phyloP scores from a whole-genome alignment of 2,113 vertebrate genomes.

The Natator depressus region DNA sequence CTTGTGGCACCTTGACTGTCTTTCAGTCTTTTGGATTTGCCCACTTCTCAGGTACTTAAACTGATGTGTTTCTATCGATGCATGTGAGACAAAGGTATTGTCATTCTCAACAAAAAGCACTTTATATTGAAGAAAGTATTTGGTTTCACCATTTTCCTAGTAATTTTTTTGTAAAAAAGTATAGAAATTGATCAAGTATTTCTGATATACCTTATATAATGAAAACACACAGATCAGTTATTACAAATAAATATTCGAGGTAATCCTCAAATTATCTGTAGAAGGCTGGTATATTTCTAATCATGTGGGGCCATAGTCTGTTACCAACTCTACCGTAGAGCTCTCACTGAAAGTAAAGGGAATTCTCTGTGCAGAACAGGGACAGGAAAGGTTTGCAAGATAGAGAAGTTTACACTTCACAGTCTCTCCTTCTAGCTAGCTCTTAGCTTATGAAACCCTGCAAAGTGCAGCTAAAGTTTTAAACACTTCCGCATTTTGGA shows the following conservation, averaged over 20 bases:
- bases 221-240: neutral
- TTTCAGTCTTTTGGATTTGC: neutral
- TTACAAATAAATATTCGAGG: neutral
- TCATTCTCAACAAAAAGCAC: neutral
- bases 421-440: neutral
- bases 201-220: neutral
- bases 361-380: neutral
- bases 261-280: neutral
- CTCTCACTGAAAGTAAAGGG: neutral
- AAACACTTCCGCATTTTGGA: neutral
- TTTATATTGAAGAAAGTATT: neutral
- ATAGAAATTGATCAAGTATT: neutral
- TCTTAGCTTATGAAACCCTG: constrained; percentile 3
- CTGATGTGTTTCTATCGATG: neutral
- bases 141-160: neutral
- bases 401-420: neutral
- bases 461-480: constrained; percentile 40
- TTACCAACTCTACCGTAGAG: neutral
- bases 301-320: neutral
- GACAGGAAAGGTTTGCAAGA: neutral
- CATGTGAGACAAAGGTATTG: neutral
- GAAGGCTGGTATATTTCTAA: neutral
- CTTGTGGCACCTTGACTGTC: neutral
- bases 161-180: neutral
- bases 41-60: constrained; percentile 14